These are phyloP conservation scores for Sminthopsis crassicaudata DNA, from an alignment of 2,113 vertebrate genomes.

Conservation along the genomic window DNA sequence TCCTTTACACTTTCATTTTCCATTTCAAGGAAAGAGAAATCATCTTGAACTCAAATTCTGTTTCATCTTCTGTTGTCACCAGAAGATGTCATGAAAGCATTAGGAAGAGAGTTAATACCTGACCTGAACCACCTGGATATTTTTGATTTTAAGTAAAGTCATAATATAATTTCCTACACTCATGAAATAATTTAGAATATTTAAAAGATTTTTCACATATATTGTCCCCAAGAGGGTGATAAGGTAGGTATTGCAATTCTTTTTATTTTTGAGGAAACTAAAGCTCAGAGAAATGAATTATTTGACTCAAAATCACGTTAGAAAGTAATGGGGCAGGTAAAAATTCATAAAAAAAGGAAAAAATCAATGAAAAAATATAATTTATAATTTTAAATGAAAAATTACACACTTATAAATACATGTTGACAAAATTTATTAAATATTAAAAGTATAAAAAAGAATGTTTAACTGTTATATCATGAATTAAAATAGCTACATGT, in stretches of 20 bases:
- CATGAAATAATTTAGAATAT: not conserved
- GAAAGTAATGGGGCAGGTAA: not conserved
- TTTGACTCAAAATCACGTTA: too few species aligned
- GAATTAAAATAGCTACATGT: not conserved
- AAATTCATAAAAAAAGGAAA: not conserved
- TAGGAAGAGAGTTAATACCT: not conserved
- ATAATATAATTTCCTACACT: not conserved
- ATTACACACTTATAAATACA: not conserved
- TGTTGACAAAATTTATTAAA: not conserved
- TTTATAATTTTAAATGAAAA: not conserved
- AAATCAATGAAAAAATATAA: not conserved
- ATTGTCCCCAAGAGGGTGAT: not conserved
- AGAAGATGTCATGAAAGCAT: not conserved
- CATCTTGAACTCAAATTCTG: not conserved
- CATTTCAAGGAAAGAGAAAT: not conserved
- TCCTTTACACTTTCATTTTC: conserved; percentile 44
- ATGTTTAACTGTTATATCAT: not conserved
- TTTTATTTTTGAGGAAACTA: not conserved
- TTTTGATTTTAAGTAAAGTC: not conserved
- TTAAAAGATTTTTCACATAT: not conserved
- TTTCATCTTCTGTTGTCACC: not conserved
- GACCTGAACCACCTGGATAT: not conserved
- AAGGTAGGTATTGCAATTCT: not conserved
- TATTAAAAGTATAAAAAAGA: not conserved
- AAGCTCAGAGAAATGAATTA: not conserved